Conservation (phyloP, 2,797 vertebrate genomes). For the Natrix natrix region DNA sequence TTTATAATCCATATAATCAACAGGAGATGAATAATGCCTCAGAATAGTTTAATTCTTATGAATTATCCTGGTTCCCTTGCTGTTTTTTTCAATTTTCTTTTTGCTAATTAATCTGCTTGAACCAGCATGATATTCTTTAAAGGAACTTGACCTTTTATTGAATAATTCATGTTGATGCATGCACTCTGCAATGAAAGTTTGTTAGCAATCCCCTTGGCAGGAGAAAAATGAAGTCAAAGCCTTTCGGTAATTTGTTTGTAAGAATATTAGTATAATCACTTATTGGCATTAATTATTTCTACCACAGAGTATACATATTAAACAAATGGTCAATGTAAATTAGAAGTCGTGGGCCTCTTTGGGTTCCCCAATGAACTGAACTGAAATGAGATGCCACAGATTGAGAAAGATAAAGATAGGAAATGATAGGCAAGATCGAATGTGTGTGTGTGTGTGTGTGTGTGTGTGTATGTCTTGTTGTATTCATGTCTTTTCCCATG, state of each 20-base stretch:
- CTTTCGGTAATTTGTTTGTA: background rate
- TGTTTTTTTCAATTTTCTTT: constrained; percentile 42
- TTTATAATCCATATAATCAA: background rate
- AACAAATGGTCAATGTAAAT: background rate
- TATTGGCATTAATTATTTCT: background rate
- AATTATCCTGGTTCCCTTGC: constrained; percentile 36
- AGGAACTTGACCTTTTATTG: constrained; percentile 40
- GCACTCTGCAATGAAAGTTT: constrained; percentile 16
- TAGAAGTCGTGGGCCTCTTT: background rate
- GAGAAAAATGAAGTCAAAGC: constrained; percentile 35
- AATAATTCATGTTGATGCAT: constrained; percentile 53
- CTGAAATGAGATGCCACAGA: background rate
- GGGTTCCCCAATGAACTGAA: background rate
- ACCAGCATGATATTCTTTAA: constrained; percentile 21
- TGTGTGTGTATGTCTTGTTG: too few species aligned
- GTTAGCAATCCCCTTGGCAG: background rate
- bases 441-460: too few species aligned
- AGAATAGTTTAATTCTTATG: constrained; percentile 49
- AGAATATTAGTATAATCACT: constrained; percentile 15
- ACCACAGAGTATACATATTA: background rate
- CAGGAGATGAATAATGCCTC: constrained; percentile 51
- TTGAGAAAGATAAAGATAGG: background rate
- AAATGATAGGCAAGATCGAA: background rate
- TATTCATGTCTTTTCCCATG: too few species aligned
- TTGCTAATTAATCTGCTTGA: constrained; percentile 52